phyloP scores from a whole-genome alignment of 53 echinoderm and acorn worm species.

The Holothuria scabra region DNA sequence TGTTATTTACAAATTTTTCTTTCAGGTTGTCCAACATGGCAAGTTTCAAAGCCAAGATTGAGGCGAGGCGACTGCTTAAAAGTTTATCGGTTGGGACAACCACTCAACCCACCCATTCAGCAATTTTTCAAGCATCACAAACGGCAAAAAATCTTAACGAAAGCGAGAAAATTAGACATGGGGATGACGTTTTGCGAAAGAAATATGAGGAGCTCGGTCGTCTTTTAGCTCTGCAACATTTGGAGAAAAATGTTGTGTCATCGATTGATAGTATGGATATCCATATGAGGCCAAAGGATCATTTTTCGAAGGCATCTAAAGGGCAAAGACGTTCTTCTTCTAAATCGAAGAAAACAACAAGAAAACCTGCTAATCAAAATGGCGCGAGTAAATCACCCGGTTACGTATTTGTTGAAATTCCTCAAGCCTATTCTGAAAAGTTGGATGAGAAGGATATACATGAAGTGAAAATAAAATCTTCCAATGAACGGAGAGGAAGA shows the following conservation, averaged over 20 bases:
- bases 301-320: neutral
- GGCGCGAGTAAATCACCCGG: neutral
- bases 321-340: too few species aligned
- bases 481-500: neutral
- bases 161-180: constrained; percentile 4
- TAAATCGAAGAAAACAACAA: too few species aligned
- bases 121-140: neutral
- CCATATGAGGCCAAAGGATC: constrained; percentile 2
- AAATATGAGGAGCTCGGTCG: constrained; percentile 81
- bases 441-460: neutral
- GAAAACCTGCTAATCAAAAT: neutral
- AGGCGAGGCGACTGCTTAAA: constrained; percentile 69
- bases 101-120: constrained; percentile 9
- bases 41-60: constrained; percentile 67
- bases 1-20: too few species aligned
- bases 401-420: constrained; percentile 4
- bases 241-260: constrained; percentile 71
- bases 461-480: neutral
- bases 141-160: neutral
- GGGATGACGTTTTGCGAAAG: constrained; percentile 71
- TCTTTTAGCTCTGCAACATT: constrained; percentile 67
- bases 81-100: constrained; percentile 51
- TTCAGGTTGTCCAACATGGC: constrained; percentile 55
- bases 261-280: constrained; percentile 5
- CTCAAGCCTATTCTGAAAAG: constrained; percentile 9